These are phyloP conservation scores for Troilus luridus DNA, from an alignment of 2,888 invertebrate genomes.

Conservation along the genomic window DNA sequence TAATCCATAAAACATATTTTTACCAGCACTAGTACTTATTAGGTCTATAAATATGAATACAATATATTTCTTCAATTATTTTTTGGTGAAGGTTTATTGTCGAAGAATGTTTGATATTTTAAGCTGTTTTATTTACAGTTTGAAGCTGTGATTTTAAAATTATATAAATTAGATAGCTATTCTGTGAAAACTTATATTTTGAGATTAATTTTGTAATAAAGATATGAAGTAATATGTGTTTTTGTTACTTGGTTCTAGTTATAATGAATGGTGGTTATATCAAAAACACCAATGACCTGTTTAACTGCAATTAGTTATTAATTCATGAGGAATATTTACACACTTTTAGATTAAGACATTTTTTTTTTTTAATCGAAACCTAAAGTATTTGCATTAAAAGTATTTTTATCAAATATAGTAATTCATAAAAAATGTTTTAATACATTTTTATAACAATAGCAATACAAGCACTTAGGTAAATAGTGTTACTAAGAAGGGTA, in stretches of 20 bases:
- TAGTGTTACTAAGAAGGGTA: too few relatives aligned
- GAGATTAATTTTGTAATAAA: conserved; percentile 49
- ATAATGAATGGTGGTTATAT: neutral
- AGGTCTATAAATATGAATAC: neutral
- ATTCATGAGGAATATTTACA: neutral
- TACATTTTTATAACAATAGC: too few relatives aligned
- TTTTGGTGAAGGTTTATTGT: conserved; percentile 26
- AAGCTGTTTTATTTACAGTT: conserved; percentile 10
- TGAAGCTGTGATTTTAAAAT: conserved; percentile 37
- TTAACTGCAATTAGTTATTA: neutral
- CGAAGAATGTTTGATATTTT: conserved; percentile 20
- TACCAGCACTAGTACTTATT: conserved; percentile 34
- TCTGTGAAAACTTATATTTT: neutral
- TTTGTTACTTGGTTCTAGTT: neutral
- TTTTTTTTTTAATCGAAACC: too few relatives aligned
- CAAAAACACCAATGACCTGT: neutral
- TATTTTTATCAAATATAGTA: too few relatives aligned
- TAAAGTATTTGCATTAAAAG: too few relatives aligned
- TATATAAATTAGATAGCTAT: conserved; percentile 6
- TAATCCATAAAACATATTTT: conserved; percentile 34
- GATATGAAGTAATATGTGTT: neutral
- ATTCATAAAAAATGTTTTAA: too few relatives aligned
- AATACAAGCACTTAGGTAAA: too few relatives aligned
- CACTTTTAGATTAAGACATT: too few relatives aligned
- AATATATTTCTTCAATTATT: conserved; percentile 37